A percentile compares a stretch with the other conserved stretches of the same genome.
phyloP scores from a whole-genome alignment of 2,113 vertebrate genomes.

The Isurus oxyrinchus region DNA sequence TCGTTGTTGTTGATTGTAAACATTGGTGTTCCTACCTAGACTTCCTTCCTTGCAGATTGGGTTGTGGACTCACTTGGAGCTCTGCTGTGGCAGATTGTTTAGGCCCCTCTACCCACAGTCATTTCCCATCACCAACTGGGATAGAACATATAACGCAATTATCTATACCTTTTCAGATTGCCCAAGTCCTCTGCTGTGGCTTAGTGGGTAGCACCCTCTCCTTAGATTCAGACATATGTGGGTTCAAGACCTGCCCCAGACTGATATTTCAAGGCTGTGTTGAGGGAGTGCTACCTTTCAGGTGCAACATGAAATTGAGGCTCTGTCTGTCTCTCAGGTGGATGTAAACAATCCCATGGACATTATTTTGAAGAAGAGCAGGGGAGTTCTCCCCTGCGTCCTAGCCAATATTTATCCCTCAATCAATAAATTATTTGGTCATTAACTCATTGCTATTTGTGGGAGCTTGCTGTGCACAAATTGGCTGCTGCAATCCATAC shows the following conservation, averaged over 20 bases:
- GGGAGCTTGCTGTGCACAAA: neutral
- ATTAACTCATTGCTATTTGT: neutral
- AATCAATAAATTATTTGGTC: neutral
- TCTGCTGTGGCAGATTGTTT: neutral
- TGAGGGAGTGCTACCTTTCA: too few species aligned
- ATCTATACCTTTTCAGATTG: neutral
- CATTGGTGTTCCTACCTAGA: neutral
- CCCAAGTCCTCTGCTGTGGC: too few species aligned
- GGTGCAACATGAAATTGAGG: neutral
- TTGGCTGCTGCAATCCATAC: too few species aligned
- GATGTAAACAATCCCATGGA: too few species aligned
- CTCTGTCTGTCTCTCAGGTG: too few species aligned
- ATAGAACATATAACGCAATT: neutral
- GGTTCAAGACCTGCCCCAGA: neutral
- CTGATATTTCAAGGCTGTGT: too few species aligned
- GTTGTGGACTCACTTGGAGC: too few species aligned
- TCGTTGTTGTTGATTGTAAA: neutral
- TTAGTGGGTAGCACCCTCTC: neutral
- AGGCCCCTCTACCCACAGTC: neutral
- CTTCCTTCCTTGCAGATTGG: neutral
- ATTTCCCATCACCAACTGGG: neutral
- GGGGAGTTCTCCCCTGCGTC: neutral
- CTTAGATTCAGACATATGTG: neutral
- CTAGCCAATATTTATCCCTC: neutral
- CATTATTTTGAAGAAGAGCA: too few species aligned